Conservation (phyloP, 2,888 invertebrate genomes). For the Lasioglossum malachurum region DNA sequence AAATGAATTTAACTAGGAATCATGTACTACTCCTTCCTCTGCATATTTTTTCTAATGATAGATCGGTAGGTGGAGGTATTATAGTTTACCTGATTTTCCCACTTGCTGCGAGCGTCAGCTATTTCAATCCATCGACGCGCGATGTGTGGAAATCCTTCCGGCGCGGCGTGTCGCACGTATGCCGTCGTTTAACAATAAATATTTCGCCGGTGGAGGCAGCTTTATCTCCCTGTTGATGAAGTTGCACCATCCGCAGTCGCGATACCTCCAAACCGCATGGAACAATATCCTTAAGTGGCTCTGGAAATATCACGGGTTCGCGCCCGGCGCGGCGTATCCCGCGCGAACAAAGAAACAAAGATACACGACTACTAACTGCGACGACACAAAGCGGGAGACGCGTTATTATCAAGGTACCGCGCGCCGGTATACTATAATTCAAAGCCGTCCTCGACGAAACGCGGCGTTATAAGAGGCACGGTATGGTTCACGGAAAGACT, state of each 20-base stretch:
- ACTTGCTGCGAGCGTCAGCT: background rate
- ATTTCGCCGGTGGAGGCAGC: slow-evolving; percentile 26
- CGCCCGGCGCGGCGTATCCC: background rate
- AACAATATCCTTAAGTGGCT: slow-evolving; percentile 44
- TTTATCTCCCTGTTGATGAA: slow-evolving; percentile 23
- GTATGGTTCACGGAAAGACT: background rate
- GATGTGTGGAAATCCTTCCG: slow-evolving; percentile 30
- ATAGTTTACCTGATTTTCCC: background rate
- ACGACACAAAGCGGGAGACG: slow-evolving; percentile 19
- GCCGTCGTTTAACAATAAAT: slow-evolving; percentile 42
- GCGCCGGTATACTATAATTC: slow-evolving; percentile 25
- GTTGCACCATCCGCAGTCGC: slow-evolving; percentile 23
- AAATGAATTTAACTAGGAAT: background rate
- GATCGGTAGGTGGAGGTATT: background rate
- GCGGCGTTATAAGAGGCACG: slow-evolving; percentile 16
- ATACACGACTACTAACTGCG: slow-evolving; percentile 2
- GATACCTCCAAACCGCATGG: slow-evolving; percentile 26
- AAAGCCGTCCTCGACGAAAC: slow-evolving; percentile 3
- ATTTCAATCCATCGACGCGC: slow-evolving; percentile 21
- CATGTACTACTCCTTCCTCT: background rate
- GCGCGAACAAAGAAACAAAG: slow-evolving; percentile 19
- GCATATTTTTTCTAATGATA: background rate
- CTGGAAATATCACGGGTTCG: slow-evolving; percentile 17
- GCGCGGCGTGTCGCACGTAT: slow-evolving; percentile 34
- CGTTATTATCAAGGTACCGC: slow-evolving; percentile 24